Conservation (phyloP, 2,888 invertebrate genomes). For the Frankliniella fusca region DNA sequence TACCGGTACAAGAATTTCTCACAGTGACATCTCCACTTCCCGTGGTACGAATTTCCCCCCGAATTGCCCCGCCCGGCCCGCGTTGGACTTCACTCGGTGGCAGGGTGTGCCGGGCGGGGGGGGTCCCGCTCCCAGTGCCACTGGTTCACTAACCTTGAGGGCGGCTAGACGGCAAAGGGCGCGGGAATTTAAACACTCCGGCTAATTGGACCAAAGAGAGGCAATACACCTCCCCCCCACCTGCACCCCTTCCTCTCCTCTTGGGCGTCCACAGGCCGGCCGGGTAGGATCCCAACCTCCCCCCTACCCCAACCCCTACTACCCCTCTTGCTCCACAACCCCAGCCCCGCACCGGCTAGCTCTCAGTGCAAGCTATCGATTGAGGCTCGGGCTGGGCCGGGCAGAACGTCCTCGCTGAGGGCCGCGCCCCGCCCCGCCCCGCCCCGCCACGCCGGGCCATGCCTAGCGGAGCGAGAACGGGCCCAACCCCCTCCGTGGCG, state of each 20-base stretch:
- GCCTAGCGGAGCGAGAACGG: constrained; percentile 11
- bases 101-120: background rate
- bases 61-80: no score
- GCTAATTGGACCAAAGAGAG: background rate
- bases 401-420: constrained; percentile 14
- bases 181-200: background rate
- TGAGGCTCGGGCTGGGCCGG: background rate
- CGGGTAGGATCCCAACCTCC: background rate
- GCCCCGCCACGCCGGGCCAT: background rate
- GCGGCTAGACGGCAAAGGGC: background rate
- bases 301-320: background rate
- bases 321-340: background rate
- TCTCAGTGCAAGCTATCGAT: constrained; percentile 20
- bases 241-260: background rate
- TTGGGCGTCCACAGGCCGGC: background rate
- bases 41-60: no score
- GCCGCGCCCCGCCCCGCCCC: constrained; percentile 19
- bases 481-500: background rate
- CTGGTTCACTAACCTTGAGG: background rate
- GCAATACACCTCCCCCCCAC: background rate
- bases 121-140: background rate
- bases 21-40: no score
- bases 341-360: background rate
- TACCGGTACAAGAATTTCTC: no score
- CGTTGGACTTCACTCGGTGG: no score